A percentile compares a stretch with the other conserved stretches of the same genome.
These are phyloP conservation scores for Siderastrea siderea DNA, from an alignment of 92 coral and sea anemone species.

Conservation along the genomic window DNA sequence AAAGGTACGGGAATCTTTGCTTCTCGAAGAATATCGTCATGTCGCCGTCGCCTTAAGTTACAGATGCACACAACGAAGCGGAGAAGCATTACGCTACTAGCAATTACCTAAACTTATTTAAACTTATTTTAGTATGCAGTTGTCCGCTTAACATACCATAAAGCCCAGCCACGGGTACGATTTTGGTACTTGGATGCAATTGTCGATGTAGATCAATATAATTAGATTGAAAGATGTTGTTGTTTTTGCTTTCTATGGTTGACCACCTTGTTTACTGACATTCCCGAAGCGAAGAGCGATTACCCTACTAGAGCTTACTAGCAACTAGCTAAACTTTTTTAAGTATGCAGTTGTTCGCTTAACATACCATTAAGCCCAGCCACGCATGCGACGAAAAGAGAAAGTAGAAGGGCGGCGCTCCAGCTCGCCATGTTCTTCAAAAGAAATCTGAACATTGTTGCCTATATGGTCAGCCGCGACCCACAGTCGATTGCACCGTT, in stretches of 20 bases:
- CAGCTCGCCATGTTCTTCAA: conserved; percentile 4
- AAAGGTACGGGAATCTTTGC: conserved; percentile 1
- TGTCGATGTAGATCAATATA: too few species aligned
- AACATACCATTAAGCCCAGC: background rate
- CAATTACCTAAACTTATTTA: too few species aligned
- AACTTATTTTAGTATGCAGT: too few species aligned
- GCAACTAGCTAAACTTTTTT: background rate
- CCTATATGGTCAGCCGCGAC: background rate
- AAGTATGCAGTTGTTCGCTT: background rate
- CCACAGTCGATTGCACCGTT: background rate
- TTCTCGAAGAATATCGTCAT: conserved; percentile 43
- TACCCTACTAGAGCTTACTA: background rate
- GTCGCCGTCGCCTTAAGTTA: conserved; percentile 25
- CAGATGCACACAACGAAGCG: too few species aligned
- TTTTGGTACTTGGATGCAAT: too few species aligned
- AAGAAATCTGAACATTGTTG: background rate
- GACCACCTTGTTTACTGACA: too few species aligned
- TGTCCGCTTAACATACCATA: too few species aligned
- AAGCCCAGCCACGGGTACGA: too few species aligned
- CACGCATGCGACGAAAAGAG: background rate
- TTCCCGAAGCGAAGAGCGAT: too few species aligned
- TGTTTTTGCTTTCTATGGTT: too few species aligned
- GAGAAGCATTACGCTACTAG: too few species aligned
- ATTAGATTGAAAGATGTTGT: too few species aligned
- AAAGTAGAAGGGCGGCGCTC: background rate